Conservation (phyloP, 2,113 vertebrate species). For the Aphyosemion australe region DNA sequence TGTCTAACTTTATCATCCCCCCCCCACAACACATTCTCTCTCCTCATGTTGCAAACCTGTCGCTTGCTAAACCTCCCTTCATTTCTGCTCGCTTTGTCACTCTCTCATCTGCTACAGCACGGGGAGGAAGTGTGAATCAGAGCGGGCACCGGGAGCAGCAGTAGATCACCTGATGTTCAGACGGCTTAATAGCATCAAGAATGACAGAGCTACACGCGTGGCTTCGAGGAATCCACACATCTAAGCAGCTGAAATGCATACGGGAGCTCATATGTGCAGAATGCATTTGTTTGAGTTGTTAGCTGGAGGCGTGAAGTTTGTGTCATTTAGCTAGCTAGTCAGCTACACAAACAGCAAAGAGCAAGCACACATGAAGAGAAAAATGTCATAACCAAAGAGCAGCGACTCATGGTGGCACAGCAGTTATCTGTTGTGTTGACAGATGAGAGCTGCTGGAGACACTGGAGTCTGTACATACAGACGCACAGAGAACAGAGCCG, state of each 20-base stretch:
- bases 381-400: constrained; percentile 56
- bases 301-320: constrained; percentile 32
- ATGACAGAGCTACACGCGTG: constrained; percentile 27
- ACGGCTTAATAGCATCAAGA: constrained; percentile 13
- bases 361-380: constrained; percentile 2
- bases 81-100: constrained; percentile 43
- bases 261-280: constrained; percentile 2
- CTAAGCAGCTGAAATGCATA: constrained; percentile 29
- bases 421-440: constrained; percentile 56
- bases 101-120: constrained; percentile 24
- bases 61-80: constrained; percentile 28
- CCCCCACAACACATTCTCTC: too few species aligned
- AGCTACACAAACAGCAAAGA: constrained; percentile 22
- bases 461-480: constrained; percentile 43
- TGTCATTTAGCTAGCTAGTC: constrained; percentile 37
- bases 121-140: constrained; percentile 32
- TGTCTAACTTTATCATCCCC: constrained; percentile 46
- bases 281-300: constrained; percentile 24
- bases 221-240: constrained; percentile 39
- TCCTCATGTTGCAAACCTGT: constrained; percentile 17
- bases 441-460: constrained; percentile 60
- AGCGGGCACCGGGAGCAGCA: constrained; percentile 19
- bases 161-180: constrained; percentile 10
- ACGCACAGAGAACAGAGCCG: constrained; percentile 39
- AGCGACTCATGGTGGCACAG: constrained; percentile 35